Percentiles rank a stretch among this genome's conserved stretches.
phyloP scores from a whole-genome alignment of 2,888 invertebrate species.

The Ornithoptera alexandrae region DNA sequence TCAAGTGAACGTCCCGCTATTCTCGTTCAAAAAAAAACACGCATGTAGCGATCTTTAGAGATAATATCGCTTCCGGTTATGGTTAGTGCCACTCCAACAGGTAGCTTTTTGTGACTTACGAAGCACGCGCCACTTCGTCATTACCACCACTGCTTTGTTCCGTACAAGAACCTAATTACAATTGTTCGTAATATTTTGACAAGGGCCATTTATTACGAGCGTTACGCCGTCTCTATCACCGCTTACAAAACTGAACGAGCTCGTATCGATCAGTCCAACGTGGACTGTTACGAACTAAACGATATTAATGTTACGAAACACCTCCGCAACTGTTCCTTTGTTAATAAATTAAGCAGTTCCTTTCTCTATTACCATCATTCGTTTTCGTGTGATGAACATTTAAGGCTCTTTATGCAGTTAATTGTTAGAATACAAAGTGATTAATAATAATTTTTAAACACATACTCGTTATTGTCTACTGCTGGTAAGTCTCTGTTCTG shows the following conservation, averaged over 20 bases:
- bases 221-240: slow-evolving; percentile 56
- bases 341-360: slow-evolving; percentile 5
- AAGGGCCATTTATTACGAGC: slow-evolving; percentile 70
- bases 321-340: slow-evolving; percentile 18
- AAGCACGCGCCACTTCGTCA: slow-evolving; percentile 65
- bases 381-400: neutral
- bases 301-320: slow-evolving; percentile 8
- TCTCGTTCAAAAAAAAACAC: no score
- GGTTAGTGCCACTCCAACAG: slow-evolving; percentile 51
- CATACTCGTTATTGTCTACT: no score
- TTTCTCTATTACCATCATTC: neutral
- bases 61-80: slow-evolving; percentile 34
- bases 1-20: no score
- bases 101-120: slow-evolving; percentile 67
- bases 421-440: neutral
- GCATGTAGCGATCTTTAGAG: neutral
- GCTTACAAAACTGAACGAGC: slow-evolving; percentile 37
- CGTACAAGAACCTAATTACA: slow-evolving; percentile 74
- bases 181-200: slow-evolving; percentile 76
- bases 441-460: neutral
- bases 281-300: slow-evolving; percentile 16
- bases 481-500: no score
- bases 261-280: slow-evolving; percentile 13
- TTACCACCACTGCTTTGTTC: slow-evolving; percentile 65
- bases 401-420: slow-evolving; percentile 3